Evolutionary conservation across 2,888 invertebrate genomes (phyloP), one percentile per base, ranked within the genome.

Genomic region (Tillus elongatus): DNA sequence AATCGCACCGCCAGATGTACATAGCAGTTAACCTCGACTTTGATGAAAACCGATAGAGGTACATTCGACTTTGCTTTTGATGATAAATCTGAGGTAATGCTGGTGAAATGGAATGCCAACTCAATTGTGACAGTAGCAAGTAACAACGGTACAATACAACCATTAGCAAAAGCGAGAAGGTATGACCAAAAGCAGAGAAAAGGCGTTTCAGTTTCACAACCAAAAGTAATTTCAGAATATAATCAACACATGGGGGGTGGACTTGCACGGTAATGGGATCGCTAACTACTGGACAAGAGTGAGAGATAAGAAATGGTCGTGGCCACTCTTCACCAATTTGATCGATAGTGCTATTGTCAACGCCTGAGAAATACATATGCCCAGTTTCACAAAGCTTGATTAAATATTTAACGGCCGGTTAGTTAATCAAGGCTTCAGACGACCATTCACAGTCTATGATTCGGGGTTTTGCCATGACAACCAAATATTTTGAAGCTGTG

Each of bases 241-340:
- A 33, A 40, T 28, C n/a, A 13, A 2, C 13, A 35, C 8, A 45
- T 44, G 41, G 43, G 36, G 9, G 43, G 39, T 3, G 41, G n/a
- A n/a, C n/a, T n/a, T n/a, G n/a, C n/a, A n/a, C n/a, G n/a, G n/a
- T n/a, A n/a, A n/a, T n/a, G n/a, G n/a, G n/a, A n/a, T n/a, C n/a
- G n/a, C n/a, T n/a, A n/a, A n/a, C n/a, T n/a, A n/a, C n/a, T n/a
- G n/a, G n/a, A n/a, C n/a, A n/a, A n/a, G n/a, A n/a, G n/a, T n/a
- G n/a, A n/a, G n/a, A n/a, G n/a, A n/a, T n/a, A n/a, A n/a, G n/a
- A n/a, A n/a, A n/a, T n/a, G n/a, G n/a, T n/a, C n/a, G n/a, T n/a
- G n/a, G n/a, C n/a, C n/a, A n/a, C n/a, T n/a, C n/a, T n/a, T n/a
- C n/a, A n/a, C n/a, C n/a, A n/a, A n/a, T n/a, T n/a, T n/a, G n/a